Conservation (phyloP, 2,888 invertebrate species). For the Pammene fasciana region DNA sequence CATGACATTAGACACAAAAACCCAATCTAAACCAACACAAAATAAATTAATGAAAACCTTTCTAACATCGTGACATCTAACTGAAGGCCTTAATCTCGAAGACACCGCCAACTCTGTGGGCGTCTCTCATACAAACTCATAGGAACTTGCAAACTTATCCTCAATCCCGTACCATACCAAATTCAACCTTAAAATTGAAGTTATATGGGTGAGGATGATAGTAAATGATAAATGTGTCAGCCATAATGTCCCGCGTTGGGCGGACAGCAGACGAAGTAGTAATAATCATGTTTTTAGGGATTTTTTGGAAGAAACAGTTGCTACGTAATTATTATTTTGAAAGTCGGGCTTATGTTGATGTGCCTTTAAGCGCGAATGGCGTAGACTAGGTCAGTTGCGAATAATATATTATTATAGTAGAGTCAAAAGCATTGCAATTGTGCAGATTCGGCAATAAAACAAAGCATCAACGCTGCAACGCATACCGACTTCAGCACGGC, state of each 20-base stretch:
- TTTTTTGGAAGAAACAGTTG: slow-evolving; percentile 37
- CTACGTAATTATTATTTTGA: slow-evolving; percentile 11
- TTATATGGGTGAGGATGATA: slow-evolving; percentile 42
- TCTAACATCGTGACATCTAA: slow-evolving; percentile 66
- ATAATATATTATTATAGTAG: too few relatives aligned
- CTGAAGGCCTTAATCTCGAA: slow-evolving; percentile 64
- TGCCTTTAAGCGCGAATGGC: neutral
- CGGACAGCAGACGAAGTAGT: slow-evolving; percentile 61
- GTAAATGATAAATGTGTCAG: slow-evolving; percentile 56
- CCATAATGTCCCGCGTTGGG: slow-evolving; percentile 62
- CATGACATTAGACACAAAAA: slow-evolving; percentile 22
- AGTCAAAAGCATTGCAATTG: too few relatives aligned
- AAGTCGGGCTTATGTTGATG: slow-evolving; percentile 4
- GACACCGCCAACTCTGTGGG: slow-evolving; percentile 57
- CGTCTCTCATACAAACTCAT: slow-evolving; percentile 57
- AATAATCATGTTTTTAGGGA: slow-evolving; percentile 48
- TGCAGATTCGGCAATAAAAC: too few relatives aligned
- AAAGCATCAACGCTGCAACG: too few relatives aligned
- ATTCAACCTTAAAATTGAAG: slow-evolving; percentile 41
- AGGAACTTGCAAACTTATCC: slow-evolving; percentile 48
- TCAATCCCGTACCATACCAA: slow-evolving; percentile 13
- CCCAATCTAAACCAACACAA: slow-evolving; percentile 38
- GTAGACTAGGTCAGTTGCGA: neutral
- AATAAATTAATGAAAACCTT: slow-evolving; percentile 63
- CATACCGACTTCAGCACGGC: too few relatives aligned